These are phyloP conservation scores for Prochilodus magdalenae DNA, from an alignment of 2,113 vertebrate species.

Conservation along the genomic window DNA sequence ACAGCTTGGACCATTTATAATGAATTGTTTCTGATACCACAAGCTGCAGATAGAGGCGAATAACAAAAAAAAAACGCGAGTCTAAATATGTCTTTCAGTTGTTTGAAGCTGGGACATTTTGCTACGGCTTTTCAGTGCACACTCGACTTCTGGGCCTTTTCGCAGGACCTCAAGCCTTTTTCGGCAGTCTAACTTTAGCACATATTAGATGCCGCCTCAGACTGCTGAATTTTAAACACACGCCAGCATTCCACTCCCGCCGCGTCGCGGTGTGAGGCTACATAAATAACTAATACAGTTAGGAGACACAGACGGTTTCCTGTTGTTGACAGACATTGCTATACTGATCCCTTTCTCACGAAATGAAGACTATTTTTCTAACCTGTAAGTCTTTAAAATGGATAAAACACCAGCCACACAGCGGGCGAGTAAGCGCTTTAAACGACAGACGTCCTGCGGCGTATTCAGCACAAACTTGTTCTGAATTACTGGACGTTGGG, in stretches of 20 bases:
- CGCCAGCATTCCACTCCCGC: conserved; percentile 1
- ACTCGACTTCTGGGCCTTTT: conserved; percentile 2
- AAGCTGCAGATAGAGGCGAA: background rate
- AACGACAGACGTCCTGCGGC: no score
- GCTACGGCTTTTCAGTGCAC: no score
- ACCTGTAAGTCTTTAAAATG: no score
- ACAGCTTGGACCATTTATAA: conserved; percentile 39
- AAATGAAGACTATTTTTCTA: background rate
- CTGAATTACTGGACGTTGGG: no score
- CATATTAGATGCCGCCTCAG: background rate
- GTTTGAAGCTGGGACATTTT: conserved; percentile 36
- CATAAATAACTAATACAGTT: conserved; percentile 20
- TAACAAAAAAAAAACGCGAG: no score
- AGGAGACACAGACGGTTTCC: background rate
- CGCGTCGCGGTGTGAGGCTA: conserved; percentile 3
- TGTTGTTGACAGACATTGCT: background rate
- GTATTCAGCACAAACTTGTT: no score
- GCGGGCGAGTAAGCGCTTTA: no score
- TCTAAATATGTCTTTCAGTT: background rate
- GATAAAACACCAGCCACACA: no score
- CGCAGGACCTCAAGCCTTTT: no score
- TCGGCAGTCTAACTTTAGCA: background rate
- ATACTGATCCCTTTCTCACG: background rate
- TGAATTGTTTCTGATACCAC: conserved; percentile 40
- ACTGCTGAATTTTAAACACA: conserved; percentile 2